phyloP scores from a whole-genome alignment of 2,113 vertebrate genomes.

The Heptranchias perlo region DNA sequence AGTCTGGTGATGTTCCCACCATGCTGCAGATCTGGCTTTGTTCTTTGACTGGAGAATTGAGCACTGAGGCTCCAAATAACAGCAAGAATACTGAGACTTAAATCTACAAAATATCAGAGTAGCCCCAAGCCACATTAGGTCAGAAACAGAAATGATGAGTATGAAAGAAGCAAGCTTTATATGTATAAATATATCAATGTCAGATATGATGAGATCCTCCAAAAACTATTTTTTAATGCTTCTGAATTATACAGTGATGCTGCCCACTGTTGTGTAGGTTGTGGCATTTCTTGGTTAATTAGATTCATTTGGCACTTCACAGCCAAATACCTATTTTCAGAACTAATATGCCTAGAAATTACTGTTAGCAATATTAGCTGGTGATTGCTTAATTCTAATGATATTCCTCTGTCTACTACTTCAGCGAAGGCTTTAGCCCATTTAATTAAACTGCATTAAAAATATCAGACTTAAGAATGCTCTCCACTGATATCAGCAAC shows the following conservation, averaged over 20 bases:
- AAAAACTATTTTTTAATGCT: neutral
- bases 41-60: neutral
- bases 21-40: neutral
- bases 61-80: neutral
- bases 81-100: neutral
- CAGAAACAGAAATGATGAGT: neutral
- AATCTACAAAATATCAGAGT: neutral
- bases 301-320: neutral
- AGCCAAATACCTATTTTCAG: neutral
- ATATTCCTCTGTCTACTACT: neutral
- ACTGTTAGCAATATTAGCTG: neutral
- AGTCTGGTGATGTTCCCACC: neutral
- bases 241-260: neutral
- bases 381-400: neutral
- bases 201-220: neutral
- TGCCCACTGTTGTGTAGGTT: neutral
- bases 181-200: neutral
- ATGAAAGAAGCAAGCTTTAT: neutral
- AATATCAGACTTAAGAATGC: neutral
- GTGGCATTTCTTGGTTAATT: slow-evolving; percentile 3
- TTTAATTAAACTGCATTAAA: neutral
- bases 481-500: neutral
- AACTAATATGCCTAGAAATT: neutral
- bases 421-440: neutral
- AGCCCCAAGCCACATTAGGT: neutral